Evolutionary conservation across 2,113 vertebrate genomes (phyloP).

Genomic region (Marmota flaviventris): DNA sequence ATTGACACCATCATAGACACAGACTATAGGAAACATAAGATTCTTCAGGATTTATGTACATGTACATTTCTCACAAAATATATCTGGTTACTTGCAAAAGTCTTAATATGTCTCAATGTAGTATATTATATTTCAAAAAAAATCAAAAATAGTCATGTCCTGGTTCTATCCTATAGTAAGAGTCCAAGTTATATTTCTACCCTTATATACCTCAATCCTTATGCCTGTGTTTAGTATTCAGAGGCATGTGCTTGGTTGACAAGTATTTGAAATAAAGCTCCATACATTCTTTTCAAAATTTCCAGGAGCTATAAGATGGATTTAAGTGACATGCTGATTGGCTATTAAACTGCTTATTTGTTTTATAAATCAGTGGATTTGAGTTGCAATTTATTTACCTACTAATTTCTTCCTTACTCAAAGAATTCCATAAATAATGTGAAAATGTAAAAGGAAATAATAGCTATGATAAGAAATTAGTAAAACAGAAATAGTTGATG

Average conservation of each 20-base stretch:
- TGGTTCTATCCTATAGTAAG: not conserved
- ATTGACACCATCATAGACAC: not conserved
- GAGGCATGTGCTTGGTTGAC: not conserved
- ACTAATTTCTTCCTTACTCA: not conserved
- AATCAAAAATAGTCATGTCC: not conserved
- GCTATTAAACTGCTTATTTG: not conserved
- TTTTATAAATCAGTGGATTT: slow-evolving; percentile 35
- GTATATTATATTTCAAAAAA: slow-evolving; percentile 49
- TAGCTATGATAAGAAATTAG: not conserved
- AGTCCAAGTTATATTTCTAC: not conserved
- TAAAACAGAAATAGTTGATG: not conserved
- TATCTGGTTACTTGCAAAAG: slow-evolving; percentile 26
- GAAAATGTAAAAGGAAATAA: not conserved
- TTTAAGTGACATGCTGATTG: slow-evolving; percentile 8
- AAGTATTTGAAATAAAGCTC: not conserved
- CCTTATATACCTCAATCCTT: not conserved
- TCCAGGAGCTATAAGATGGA: not conserved
- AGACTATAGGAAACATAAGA: slow-evolving; percentile 42
- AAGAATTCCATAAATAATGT: not conserved
- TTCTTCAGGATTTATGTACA: not conserved
- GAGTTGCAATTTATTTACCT: not conserved
- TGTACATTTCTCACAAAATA: slow-evolving; percentile 49
- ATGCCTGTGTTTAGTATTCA: not conserved
- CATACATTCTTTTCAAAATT: not conserved
- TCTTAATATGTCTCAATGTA: not conserved